Evolutionary conservation across 2,888 invertebrate species (phyloP).

Genomic region (Dendrolimus houi): DNA sequence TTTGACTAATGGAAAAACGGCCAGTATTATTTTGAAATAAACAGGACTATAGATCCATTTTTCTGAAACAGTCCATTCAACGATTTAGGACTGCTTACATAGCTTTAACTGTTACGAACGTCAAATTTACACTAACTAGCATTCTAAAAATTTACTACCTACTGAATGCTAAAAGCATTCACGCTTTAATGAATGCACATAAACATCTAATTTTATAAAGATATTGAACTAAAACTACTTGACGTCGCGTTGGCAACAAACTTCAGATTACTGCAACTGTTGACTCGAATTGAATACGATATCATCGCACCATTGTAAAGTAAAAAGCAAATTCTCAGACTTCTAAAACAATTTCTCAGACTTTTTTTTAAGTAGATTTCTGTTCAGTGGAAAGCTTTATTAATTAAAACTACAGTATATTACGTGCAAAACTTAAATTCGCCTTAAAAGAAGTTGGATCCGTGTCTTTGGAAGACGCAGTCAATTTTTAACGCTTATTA

Average conservation of each 20-base stretch:
- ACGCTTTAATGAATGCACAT: conserved; percentile 60
- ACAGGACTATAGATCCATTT: neutral
- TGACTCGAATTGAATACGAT: no score
- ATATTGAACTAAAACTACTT: conserved; percentile 65
- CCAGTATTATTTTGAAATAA: neutral
- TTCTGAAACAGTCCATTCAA: conserved; percentile 1
- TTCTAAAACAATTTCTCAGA: no score
- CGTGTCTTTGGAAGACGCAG: no score
- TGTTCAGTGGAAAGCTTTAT: no score
- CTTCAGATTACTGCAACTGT: conserved; percentile 1
- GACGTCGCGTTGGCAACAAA: conserved; percentile 56
- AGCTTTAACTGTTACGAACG: conserved; percentile 42
- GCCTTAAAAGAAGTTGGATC: no score
- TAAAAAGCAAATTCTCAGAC: no score
- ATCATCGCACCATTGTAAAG: no score
- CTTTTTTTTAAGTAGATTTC: no score
- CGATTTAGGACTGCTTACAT: conserved; percentile 15
- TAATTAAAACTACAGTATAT: no score
- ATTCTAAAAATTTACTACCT: conserved; percentile 75
- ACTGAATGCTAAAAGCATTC: conserved; percentile 66
- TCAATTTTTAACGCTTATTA: no score
- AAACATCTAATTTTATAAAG: conserved; percentile 66
- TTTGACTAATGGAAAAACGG: neutral
- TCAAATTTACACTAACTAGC: conserved; percentile 72
- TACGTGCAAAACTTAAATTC: no score